Evolutionary conservation across 2,888 invertebrate genomes (phyloP), one percentile per base, ranked within the genome.

Genomic region (Germaria angustata): DNA sequence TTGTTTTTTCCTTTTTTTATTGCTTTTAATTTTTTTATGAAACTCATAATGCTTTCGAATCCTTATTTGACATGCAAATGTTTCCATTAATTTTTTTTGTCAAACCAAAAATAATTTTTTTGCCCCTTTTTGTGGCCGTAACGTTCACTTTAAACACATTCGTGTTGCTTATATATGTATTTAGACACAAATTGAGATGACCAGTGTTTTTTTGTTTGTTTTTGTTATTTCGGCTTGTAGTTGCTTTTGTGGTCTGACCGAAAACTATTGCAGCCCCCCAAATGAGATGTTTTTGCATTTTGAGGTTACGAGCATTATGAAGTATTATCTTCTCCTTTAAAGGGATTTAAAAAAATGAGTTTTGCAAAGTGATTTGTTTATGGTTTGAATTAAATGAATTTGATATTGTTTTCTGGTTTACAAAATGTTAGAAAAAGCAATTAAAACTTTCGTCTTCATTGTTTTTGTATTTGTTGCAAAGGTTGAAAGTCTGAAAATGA

Each of bases 41-140:
- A 55, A 73, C 15, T 53, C 44, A 13, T 63, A 44, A 73, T 34
- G 32, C 22, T 15, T 53, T 65, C 55, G 34, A 44, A 53, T 73
- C 44, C 51, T 65, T 55, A 66, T 71, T 81, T 81, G 76, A 68
- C 61, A 81, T 77, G 76, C 77, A 81, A 81, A 81, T 68, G 61
- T 51, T 49, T 15, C 36, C 46, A n/a, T n/a, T n/a, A n/a, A n/a
- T n/a, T n/a, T n/a, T 53, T 36, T n/a, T 41, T 59, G 41, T 4
- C 3, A 17, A 32, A 46, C 20, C 13, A 17, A 57, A 39, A 76
- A 51, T 13, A 32, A 34, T 22, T 61, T 71, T 65, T 78, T 46
- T 55, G 22, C 20, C 51, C n/a, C 34, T 63, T 73, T 55, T 68
- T 53, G 71, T 32, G 41, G 46, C 15, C 63, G 28, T 15, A 17